These are phyloP conservation scores for Pandemis corylana DNA, from an alignment of 2,888 invertebrate genomes.

Conservation along the genomic window DNA sequence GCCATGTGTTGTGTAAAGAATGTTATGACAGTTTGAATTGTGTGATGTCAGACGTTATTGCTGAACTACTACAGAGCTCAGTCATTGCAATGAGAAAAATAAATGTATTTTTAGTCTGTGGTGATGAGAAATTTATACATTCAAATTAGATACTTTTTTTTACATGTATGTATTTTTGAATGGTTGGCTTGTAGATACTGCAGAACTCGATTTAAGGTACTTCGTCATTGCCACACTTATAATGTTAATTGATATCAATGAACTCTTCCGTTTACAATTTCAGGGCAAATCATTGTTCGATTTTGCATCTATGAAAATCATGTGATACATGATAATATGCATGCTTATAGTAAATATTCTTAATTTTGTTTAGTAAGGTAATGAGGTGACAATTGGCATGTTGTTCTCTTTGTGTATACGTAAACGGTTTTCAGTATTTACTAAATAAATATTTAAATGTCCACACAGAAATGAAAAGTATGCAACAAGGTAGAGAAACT, in stretches of 20 bases:
- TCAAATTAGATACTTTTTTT: background rate
- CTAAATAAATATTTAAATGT: background rate
- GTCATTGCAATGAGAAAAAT: background rate
- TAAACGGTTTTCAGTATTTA: background rate
- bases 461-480: background rate
- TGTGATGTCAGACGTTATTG: constrained; percentile 31
- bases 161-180: background rate
- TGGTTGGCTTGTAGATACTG: background rate
- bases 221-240: no score
- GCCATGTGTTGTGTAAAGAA: constrained; percentile 21
- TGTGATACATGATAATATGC: background rate
- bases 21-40: constrained; percentile 37
- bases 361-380: background rate
- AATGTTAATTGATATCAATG: no score
- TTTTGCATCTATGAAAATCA: background rate
- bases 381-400: background rate
- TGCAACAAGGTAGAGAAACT: background rate
- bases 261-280: no score
- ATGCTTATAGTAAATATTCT: no score
- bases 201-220: no score
- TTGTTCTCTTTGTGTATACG: background rate
- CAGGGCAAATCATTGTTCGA: no score
- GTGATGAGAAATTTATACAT: constrained; percentile 21
- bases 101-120: constrained; percentile 22
- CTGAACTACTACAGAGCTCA: background rate